phyloP scores from a whole-genome alignment of 2,888 invertebrate genomes.

The Melipona bicolor region DNA sequence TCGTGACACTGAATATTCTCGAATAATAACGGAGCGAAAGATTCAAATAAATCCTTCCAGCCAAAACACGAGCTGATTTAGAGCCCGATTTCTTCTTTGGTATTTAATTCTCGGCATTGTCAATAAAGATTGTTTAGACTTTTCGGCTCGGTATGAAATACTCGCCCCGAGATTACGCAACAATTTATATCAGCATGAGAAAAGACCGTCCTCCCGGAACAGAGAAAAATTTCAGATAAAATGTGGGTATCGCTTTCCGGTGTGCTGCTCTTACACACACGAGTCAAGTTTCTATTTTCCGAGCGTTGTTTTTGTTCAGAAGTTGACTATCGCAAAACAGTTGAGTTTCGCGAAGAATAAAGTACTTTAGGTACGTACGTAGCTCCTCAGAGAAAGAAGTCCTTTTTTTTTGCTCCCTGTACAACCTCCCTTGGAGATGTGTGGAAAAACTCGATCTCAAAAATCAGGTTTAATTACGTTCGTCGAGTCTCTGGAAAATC shows the following conservation, averaged over 20 bases:
- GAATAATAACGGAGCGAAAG: neutral
- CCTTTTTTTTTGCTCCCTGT: neutral
- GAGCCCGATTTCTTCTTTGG: neutral
- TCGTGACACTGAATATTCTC: neutral
- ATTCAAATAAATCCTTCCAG: neutral
- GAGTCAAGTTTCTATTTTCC: constrained; percentile 22
- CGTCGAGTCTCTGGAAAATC: neutral
- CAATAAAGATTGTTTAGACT: neutral
- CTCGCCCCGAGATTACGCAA: neutral
- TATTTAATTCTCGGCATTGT: neutral
- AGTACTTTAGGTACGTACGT: neutral
- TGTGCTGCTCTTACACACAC: constrained; percentile 12
- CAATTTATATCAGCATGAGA: constrained; percentile 2
- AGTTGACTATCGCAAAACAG: constrained; percentile 23
- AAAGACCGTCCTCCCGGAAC: neutral
- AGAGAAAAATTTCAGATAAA: constrained; percentile 10
- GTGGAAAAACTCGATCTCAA: neutral
- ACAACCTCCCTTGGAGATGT: neutral
- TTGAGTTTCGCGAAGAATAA: constrained; percentile 9
- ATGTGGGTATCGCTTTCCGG: constrained; percentile 10
- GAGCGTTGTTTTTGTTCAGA: constrained; percentile 14
- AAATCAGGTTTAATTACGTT: neutral
- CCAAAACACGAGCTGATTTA: neutral
- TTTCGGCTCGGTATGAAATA: neutral
- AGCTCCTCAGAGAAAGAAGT: neutral